Base-by-base conservation (phyloP, 2,888 invertebrate genomes). In the Parnassius orleans region DNA sequence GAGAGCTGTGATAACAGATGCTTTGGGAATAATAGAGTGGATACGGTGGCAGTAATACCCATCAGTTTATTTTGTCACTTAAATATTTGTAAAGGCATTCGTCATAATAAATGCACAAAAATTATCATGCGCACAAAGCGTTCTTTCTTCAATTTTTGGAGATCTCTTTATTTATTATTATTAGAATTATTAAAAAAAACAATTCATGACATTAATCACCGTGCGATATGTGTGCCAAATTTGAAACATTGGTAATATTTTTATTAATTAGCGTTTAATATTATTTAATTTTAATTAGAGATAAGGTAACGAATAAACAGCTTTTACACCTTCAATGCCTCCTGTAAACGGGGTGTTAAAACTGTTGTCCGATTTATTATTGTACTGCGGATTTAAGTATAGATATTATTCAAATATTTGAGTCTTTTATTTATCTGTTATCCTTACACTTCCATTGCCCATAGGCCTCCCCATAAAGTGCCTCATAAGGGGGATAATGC, bases 331-430 rank as follows among this genome's bases (percentile, higher is more conserved):
- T 85, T 78, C 71, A 64, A 73, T 68, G 81, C 86, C 86, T 86
- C 88, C 84, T 72, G 69, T 69, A 69, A 72, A 71, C 68, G 76
- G 82, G 88, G 88, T 87, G 89, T 84, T 74, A 74, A 86, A 88
- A 81, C 89, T 90, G 90, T 91, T 89, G 80, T 81, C 78, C 76
- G 72, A 85, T 86, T 86, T 86, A 87, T 86, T 83, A 88, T 81
- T 86, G 83, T 88, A 87, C 78, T 84, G 78, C 89, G 71, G 76
- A 83, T 79, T 83, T 83, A 85, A 77, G 85, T 57, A 86, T 87
- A 90, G 86, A 88, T 79, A 86, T 83, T 87, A 90, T 86, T 86
- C 80, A 73, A 84, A 79, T 73, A 68, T 67, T 55, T 46, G 43
- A 33, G 54, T n/a, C 15, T 54, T 60, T 33, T 33, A 33, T 33